Conservation (phyloP, 1,140 invertebrate genomes). For the Theocolax elegans region DNA sequence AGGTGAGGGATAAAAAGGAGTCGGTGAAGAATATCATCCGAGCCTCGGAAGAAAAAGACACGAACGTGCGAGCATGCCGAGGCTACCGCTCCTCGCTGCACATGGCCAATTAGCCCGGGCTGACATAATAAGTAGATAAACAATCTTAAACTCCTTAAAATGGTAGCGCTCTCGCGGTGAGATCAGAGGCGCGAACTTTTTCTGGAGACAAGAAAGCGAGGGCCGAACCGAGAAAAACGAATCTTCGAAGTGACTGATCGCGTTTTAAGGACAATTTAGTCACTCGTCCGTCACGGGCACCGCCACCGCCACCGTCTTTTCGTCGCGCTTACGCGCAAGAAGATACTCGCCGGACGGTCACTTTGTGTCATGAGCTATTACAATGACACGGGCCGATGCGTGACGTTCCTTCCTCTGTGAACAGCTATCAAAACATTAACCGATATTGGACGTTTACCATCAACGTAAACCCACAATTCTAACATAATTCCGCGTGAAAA, state of each 20-base stretch:
- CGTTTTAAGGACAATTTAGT: constrained; percentile 45
- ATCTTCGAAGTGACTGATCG: constrained; percentile 34
- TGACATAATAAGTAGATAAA: constrained; percentile 50
- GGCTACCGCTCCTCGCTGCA: constrained; percentile 1
- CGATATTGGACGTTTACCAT: too few relatives aligned
- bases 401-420: too few relatives aligned
- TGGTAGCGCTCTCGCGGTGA: constrained; percentile 39
- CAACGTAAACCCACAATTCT: too few relatives aligned
- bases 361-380: constrained; percentile 41
- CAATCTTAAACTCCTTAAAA: constrained; percentile 33
- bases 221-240: neutral
- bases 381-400: constrained; percentile 16
- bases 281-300: constrained; percentile 48
- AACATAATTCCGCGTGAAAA: too few relatives aligned
- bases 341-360: constrained; percentile 18
- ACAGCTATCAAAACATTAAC: too few relatives aligned
- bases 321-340: constrained; percentile 19
- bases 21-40: neutral
- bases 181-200: constrained; percentile 48
- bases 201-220: constrained; percentile 4
- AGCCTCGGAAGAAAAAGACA: neutral
- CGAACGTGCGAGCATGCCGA: constrained; percentile 41
- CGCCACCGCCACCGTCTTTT: constrained; percentile 13
- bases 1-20: neutral
- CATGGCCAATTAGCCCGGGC: constrained; percentile 45